Evolutionary conservation across 2,113 vertebrate genomes (phyloP).

Genomic region (Mus pahari): DNA sequence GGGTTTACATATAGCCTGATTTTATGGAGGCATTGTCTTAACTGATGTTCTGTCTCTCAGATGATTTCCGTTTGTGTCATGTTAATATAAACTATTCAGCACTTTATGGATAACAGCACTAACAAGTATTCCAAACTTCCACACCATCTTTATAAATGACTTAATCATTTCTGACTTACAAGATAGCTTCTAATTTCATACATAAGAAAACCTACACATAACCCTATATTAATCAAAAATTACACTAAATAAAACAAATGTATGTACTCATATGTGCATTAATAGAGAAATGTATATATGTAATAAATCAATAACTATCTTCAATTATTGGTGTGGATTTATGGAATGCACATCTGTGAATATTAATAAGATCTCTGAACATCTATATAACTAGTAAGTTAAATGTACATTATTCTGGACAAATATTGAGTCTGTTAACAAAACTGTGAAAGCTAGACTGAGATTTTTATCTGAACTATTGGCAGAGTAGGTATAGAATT

Average conservation of each 20-base stretch:
- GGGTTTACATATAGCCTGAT: not conserved
- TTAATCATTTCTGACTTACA: not conserved
- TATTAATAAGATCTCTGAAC: not conserved
- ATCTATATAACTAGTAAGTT: not conserved
- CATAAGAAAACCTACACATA: not conserved
- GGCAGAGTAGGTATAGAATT: not conserved
- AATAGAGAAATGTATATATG: not conserved
- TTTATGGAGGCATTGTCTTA: not conserved
- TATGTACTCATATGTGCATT: not conserved
- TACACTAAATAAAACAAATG: not conserved
- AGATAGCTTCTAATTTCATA: not conserved
- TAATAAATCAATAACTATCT: not conserved
- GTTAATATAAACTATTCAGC: not conserved
- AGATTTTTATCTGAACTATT: not conserved
- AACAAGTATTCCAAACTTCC: not conserved
- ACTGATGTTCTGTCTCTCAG: not conserved
- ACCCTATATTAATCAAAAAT: not conserved
- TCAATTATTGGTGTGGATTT: not conserved
- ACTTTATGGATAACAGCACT: no score
- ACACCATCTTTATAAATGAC: not conserved
- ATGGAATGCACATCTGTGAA: not conserved
- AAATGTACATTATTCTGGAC: not conserved
- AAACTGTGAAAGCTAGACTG: not conserved
- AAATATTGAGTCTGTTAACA: not conserved
- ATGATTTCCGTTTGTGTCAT: not conserved